Conservation (phyloP, 2,797 vertebrate species). For the Psittacula derbiana region DNA sequence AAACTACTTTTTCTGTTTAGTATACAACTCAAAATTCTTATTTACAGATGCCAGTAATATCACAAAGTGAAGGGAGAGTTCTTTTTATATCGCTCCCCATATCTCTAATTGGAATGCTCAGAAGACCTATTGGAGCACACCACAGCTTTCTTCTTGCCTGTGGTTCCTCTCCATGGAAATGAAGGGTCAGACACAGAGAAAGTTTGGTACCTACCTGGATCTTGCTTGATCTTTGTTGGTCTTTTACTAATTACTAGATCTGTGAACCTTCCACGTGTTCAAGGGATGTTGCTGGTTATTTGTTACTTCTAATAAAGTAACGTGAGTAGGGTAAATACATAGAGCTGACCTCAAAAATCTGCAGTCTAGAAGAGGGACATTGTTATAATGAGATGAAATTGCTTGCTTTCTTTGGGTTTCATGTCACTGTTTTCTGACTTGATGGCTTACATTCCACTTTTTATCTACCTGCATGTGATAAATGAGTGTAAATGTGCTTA, state of each 20-base stretch:
- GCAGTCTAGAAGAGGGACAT: not conserved
- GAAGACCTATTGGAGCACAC: not conserved
- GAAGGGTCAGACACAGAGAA: not conserved
- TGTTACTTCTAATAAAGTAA: not conserved
- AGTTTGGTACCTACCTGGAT: not conserved
- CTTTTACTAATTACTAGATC: not conserved
- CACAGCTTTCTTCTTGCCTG: not conserved
- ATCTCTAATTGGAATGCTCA: not conserved
- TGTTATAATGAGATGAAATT: not conserved
- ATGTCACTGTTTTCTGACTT: not conserved
- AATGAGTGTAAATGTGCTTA: not conserved
- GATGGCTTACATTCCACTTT: not conserved
- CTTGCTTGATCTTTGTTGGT: not conserved
- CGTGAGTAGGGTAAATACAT: accelerated
- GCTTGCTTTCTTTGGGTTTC: not conserved
- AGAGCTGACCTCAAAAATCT: not conserved
- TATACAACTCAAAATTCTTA: too few species aligned
- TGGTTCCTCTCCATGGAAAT: not conserved
- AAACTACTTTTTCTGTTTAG: not conserved
- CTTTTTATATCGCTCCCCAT: not conserved
- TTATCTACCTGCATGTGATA: not conserved
- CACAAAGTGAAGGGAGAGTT: not conserved
- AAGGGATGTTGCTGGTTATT: not conserved
- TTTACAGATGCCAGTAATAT: not conserved
- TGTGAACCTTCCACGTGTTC: not conserved